Conservation (phyloP, 2,113 vertebrate species). For the cattle (Bos taurus) region ARS-UCD2.0 NC_037331.1:26137001-26137500, state of each 20-base stretch:
- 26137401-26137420: neutral
- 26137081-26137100: neutral
- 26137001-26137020: neutral
- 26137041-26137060: neutral
- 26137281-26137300: neutral
- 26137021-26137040: neutral
- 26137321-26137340: neutral
- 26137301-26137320: neutral
- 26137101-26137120: neutral
- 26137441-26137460: neutral
- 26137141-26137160: neutral
- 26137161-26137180: neutral
- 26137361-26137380: neutral
- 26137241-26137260: neutral
- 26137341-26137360: neutral
- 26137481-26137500: neutral
- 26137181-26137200: neutral
- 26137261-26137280: neutral
- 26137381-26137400: neutral
- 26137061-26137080: neutral
- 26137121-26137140: neutral
- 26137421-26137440: neutral
- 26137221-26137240: neutral
- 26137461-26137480: neutral
- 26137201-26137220: neutral